A percentile compares a stretch with the other conserved stretches of the same genome.
Conservation (phyloP, 2,113 vertebrate species). For the Phylloscopus trochiloides region DNA sequence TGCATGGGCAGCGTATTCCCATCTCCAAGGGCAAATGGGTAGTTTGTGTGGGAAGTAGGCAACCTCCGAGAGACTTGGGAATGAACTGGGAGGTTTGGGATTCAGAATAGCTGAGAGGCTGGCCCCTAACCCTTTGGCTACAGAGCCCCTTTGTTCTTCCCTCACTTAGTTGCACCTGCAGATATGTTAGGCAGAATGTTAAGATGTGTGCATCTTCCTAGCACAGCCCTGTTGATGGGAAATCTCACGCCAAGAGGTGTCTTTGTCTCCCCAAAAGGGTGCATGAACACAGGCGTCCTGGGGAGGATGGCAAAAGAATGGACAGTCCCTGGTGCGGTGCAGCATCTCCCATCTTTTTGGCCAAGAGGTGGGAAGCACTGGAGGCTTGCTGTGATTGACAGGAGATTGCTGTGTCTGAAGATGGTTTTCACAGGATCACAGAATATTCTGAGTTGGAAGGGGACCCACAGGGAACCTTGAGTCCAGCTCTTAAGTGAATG, state of each 20-base stretch:
- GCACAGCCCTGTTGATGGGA: not conserved
- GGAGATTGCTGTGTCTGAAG: not conserved
- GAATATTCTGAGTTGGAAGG: not conserved
- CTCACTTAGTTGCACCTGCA: not conserved
- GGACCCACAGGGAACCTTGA: not conserved
- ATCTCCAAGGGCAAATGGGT: rapidly evolving
- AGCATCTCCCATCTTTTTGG: not conserved
- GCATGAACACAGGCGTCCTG: not conserved
- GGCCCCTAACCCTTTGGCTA: not conserved
- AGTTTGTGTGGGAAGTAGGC: not conserved
- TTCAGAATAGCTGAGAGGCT: not conserved
- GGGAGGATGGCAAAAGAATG: not conserved
- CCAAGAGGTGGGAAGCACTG: not conserved
- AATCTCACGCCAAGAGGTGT: not conserved
- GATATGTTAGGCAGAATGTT: not conserved
- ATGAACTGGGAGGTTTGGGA: not conserved
- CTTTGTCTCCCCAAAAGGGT: not conserved
- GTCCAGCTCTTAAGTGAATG: not conserved
- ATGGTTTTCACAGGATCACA: not conserved
- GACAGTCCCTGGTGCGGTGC: rapidly evolving
- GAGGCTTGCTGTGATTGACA: not conserved
- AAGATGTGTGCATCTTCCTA: not conserved
- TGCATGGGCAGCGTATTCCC: not conserved
- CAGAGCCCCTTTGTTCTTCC: not conserved
- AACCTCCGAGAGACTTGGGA: not conserved